Percentiles rank a stretch among this genome's conserved stretches.
These are phyloP conservation scores for Mylabris sibirica DNA, from an alignment of 2,888 invertebrate genomes.

Conservation along the genomic window DNA sequence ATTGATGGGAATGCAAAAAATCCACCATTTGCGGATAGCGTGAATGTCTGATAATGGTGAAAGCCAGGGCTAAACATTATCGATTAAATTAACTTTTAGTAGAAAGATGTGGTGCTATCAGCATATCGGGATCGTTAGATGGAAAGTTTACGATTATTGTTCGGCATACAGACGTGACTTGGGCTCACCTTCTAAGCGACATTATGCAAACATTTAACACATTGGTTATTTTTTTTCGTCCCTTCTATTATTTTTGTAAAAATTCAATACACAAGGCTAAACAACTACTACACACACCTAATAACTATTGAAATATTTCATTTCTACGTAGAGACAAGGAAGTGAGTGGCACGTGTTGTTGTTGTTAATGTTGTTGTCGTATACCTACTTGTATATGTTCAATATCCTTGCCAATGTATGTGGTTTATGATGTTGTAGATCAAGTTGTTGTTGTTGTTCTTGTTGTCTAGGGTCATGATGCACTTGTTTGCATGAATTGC, in stretches of 20 bases:
- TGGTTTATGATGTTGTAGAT: constrained; percentile 46
- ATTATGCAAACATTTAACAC: background rate
- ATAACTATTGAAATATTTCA: constrained; percentile 10
- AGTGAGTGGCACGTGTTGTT: constrained; percentile 28
- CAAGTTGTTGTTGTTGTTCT: constrained; percentile 43
- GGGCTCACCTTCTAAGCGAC: constrained; percentile 37
- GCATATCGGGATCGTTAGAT: constrained; percentile 47
- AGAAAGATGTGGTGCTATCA: constrained; percentile 48
- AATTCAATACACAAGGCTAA: background rate
- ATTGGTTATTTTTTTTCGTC: background rate
- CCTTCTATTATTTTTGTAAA: background rate
- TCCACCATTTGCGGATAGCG: constrained; percentile 21
- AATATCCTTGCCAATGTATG: constrained; percentile 43
- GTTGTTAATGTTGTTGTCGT: background rate
- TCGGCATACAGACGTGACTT: constrained; percentile 46
- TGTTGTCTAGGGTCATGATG: constrained; percentile 43
- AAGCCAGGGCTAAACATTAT: constrained; percentile 41
- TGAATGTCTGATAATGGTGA: constrained; percentile 34
- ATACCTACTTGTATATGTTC: constrained; percentile 20
- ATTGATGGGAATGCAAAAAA: constrained; percentile 26
- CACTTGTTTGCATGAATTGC: constrained; percentile 40
- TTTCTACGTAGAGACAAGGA: constrained; percentile 21
- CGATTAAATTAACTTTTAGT: constrained; percentile 45
- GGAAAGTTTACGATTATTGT: constrained; percentile 49
- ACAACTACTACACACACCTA: background rate